phyloP scores from a whole-genome alignment of 2,113 vertebrate species.

The Ictalurus punctatus region DNA sequence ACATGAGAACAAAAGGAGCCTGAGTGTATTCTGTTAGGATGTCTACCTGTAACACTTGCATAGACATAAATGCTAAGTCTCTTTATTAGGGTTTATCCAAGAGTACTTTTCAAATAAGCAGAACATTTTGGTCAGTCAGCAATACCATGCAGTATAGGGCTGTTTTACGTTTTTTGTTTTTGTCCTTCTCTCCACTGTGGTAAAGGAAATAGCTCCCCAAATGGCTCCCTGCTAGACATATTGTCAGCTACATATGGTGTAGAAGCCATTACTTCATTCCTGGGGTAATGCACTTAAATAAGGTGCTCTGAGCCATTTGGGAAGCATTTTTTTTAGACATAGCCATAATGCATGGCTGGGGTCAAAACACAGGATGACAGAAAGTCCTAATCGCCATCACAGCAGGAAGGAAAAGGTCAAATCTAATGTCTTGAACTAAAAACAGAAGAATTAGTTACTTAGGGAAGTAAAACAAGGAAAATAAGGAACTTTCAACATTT shows the following conservation, averaged over 20 bases:
- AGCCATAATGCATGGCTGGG: not conserved
- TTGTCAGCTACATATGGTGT: not conserved
- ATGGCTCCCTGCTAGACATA: constrained; percentile 6
- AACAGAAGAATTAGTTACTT: not conserved
- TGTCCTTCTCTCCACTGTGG: not conserved
- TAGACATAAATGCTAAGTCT: not conserved
- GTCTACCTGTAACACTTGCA: not conserved
- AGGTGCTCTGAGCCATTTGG: not conserved
- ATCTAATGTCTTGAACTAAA: not conserved
- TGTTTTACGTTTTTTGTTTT: not conserved
- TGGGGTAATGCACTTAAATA: constrained; percentile 10
- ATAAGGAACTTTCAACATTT: not conserved
- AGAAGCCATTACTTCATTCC: constrained; percentile 2
- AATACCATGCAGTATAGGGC: not conserved
- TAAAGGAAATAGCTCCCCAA: constrained; percentile 17
- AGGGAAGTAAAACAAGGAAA: not conserved
- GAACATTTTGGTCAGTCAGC: not conserved
- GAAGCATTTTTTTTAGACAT: not conserved
- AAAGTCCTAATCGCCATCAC: not conserved
- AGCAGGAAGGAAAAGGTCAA: not conserved
- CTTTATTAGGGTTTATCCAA: not conserved
- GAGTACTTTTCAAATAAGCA: not conserved
- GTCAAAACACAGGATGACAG: constrained; percentile 9
- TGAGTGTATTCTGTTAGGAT: not conserved
- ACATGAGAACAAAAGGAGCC: not conserved